Base-by-base conservation (phyloP, 2,888 invertebrate genomes). In the Dascillus cervinus region DNA sequence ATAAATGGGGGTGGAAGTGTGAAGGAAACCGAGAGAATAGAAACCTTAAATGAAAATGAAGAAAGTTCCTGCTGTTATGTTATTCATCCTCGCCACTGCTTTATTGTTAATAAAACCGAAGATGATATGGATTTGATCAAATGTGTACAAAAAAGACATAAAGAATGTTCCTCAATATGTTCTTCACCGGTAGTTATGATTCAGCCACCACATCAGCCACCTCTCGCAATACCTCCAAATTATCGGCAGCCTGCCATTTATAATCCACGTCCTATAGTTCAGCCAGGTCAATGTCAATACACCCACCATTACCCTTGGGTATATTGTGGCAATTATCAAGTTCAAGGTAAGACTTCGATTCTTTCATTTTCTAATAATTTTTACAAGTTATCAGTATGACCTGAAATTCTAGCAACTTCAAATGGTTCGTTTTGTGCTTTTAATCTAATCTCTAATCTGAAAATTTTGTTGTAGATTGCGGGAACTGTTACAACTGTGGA, bases 101-200 rank as follows among this genome's bases (percentile, higher is more conserved):
- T 17, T n/a, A n/a, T n/a, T n/a, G n/a, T n/a, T 17, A 17, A 17
- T 17, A 6, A 17, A 4, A 17, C 17, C 5, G 17, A 17, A 4
- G 8, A 34, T 11, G 25, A 26, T 8, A 34, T 22, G 5, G 20
- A 22, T 1, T 26, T 22, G 4, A 29, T 15, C 6, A 31, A 32
- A 13, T 42, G 42, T 21, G 15, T 19, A 5, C 32, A 26, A 22
- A 36, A 30, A 30, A 21, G 34, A 13, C 32, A 39, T 22, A 26
- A 25, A 28, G 37, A 42, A 23, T 42, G 42, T 27, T 37, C 37
- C 3, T 26, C 34, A 12, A 29, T 42, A 17, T 42, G 42, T 9
- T 37, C 37, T 2, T 42, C 42, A 2, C 17, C 17, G 8, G 17
- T 17, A 4, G 17, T 17, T 17, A 6, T 17, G 8, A 17, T 17